Conservation (phyloP, 2,888 invertebrate species). For the Philopedon plagiatum region DNA sequence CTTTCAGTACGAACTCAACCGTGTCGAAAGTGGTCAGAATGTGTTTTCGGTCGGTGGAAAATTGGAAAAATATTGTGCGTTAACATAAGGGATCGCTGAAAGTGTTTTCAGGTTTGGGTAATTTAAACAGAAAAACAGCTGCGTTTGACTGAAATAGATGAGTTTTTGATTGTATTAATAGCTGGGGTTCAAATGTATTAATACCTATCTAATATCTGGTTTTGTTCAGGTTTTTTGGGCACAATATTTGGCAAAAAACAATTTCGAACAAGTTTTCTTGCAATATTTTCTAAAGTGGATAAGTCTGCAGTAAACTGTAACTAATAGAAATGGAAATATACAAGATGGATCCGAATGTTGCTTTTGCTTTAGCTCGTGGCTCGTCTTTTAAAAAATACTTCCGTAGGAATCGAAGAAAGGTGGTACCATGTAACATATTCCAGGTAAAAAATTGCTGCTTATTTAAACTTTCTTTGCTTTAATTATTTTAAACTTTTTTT, state of each 20-base stretch:
- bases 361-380: background rate
- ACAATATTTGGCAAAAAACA: too few species aligned
- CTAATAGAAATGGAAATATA: background rate
- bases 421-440: background rate
- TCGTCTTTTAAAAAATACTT: slow-evolving; percentile 5
- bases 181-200: background rate
- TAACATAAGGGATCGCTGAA: background rate
- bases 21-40: background rate
- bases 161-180: background rate
- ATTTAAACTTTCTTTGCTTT: too few species aligned
- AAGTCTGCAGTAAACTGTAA: background rate
- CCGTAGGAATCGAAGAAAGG: background rate
- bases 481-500: too few species aligned
- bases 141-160: background rate
- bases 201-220: too few species aligned
- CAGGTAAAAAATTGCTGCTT: slow-evolving; percentile 12
- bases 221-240: too few species aligned
- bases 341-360: background rate
- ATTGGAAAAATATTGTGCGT: background rate
- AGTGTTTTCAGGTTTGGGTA: background rate
- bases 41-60: background rate
- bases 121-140: slow-evolving; percentile 2
- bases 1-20: background rate
- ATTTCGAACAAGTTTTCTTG: too few species aligned
- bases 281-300: background rate